Evolutionary conservation across 2,113 vertebrate species (phyloP).

Genomic region (Mirza zaza): DNA sequence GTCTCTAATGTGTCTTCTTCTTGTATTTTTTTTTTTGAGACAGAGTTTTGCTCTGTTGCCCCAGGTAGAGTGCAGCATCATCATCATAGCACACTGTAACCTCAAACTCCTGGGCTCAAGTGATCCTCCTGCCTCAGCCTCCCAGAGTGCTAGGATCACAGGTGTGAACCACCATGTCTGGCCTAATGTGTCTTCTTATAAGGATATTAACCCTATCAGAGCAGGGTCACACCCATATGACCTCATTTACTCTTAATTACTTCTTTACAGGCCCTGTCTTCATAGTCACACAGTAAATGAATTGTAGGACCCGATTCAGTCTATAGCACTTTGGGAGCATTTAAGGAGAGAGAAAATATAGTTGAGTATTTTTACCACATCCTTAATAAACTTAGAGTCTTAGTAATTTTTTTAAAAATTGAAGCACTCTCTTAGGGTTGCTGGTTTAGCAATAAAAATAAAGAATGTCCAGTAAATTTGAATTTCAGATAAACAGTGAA

Average conservation of each 20-base stretch:
- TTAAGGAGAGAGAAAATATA: not conserved
- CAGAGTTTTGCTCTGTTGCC: too few relatives aligned
- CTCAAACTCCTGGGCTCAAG: too few relatives aligned
- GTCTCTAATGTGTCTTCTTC: not conserved
- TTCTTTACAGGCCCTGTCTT: not conserved
- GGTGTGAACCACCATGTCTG: too few relatives aligned
- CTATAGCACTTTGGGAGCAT: not conserved
- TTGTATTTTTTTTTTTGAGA: too few relatives aligned
- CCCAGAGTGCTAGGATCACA: too few relatives aligned
- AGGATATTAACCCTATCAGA: not conserved
- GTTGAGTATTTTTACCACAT: not conserved
- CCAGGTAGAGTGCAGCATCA: too few relatives aligned
- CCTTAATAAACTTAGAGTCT: not conserved
- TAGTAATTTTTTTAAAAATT: not conserved
- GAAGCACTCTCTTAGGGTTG: not conserved
- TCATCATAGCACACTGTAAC: too few relatives aligned
- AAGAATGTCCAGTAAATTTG: not conserved
- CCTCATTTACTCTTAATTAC: not conserved
- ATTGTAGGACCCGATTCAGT: not conserved
- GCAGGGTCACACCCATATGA: not conserved
- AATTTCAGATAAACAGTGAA: not conserved
- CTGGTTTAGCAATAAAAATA: constrained; percentile 19
- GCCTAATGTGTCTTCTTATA: not conserved
- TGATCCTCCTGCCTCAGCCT: too few relatives aligned
- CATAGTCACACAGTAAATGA: not conserved